Evolutionary conservation across 2,888 invertebrate genomes (phyloP).

Genomic region (Drosophila crucigera): DNA sequence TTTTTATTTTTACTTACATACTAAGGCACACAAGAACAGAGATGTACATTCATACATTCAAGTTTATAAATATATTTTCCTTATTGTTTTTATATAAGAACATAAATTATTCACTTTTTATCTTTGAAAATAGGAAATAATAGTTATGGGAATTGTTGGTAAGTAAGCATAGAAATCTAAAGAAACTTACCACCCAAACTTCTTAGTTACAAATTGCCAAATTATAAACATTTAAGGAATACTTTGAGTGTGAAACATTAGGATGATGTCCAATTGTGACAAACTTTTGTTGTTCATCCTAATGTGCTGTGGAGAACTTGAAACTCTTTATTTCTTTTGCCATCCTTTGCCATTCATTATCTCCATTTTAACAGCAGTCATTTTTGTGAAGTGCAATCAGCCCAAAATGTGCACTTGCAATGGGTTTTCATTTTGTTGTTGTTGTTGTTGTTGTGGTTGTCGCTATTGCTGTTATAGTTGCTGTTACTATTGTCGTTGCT

Average conservation of each 20-base stretch:
- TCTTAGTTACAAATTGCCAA: conserved; percentile 4
- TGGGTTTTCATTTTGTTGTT: conserved; percentile 7
- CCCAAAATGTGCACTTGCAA: conserved; percentile 40
- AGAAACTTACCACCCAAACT: conserved; percentile 2
- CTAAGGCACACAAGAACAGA: background rate
- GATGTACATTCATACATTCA: background rate
- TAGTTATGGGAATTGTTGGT: background rate
- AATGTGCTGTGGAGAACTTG: conserved; percentile 28
- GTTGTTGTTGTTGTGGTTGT: conserved; percentile 27
- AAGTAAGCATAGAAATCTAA: background rate
- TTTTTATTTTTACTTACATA: background rate
- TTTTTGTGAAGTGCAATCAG: conserved; percentile 49
- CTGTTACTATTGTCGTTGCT: conserved; percentile 11
- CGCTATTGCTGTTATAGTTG: conserved; percentile 8
- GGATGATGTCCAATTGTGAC: conserved; percentile 26
- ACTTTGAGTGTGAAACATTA: conserved; percentile 22
- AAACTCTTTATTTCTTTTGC: background rate
- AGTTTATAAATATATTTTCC: background rate
- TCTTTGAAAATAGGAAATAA: background rate
- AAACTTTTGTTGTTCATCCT: conserved; percentile 43
- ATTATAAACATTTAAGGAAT: conserved; percentile 21
- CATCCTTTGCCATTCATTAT: conserved; percentile 1
- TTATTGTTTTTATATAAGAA: background rate
- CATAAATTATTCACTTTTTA: background rate
- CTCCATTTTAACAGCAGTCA: conserved; percentile 22